These are phyloP conservation scores for Grammomys surdaster DNA, from an alignment of 2,113 vertebrate species.

Conservation along the genomic window DNA sequence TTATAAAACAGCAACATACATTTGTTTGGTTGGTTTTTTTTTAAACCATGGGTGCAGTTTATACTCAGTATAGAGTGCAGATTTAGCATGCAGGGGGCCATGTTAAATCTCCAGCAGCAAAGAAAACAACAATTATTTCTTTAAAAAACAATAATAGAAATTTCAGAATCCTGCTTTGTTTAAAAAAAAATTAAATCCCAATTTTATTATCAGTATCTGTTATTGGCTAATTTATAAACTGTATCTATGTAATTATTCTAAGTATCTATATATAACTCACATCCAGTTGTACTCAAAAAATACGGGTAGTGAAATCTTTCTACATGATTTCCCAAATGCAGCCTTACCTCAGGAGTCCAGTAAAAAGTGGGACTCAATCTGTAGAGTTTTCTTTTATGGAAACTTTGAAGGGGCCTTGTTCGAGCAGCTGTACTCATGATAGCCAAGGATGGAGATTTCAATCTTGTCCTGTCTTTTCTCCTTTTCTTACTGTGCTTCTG, in stretches of 20 bases:
- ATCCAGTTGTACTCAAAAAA: conserved; percentile 44
- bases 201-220: neutral
- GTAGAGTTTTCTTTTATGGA: conserved; percentile 94
- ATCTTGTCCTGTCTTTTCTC: conserved; percentile 85
- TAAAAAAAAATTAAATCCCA: conserved; percentile 56
- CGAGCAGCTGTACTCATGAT: conserved; percentile 90
- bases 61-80: neutral
- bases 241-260: neutral
- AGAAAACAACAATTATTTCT: neutral
- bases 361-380: conserved; percentile 82
- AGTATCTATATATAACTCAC: neutral
- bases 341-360: conserved; percentile 87
- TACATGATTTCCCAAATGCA: conserved; percentile 57
- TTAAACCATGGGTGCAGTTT: neutral
- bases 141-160: conserved; percentile 62
- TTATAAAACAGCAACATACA: conserved; percentile 3
- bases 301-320: conserved; percentile 1
- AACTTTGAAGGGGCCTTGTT: conserved; percentile 92
- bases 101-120: neutral
- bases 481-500: conserved; percentile 89
- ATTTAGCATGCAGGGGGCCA: neutral
- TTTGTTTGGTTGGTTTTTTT: neutral
- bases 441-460: conserved; percentile 84
- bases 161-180: conserved; percentile 44
- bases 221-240: conserved; percentile 20